phyloP scores from a whole-genome alignment of 35 echinoderm and acorn worm genomes.

The Patiria miniata region DNA sequence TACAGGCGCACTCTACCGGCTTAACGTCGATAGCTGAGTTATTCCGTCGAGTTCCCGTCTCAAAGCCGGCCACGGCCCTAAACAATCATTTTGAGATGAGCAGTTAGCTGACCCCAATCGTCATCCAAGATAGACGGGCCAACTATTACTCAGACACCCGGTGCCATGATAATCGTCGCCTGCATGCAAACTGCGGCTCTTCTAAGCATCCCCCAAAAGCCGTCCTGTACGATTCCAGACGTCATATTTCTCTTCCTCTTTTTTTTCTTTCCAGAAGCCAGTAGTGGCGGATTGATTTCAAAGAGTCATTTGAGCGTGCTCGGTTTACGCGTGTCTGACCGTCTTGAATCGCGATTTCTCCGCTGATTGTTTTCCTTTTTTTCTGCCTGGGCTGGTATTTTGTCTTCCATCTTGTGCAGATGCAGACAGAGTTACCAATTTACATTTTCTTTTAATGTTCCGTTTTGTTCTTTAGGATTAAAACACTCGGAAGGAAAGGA shows the following conservation, averaged over 20 bases:
- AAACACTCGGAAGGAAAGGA: background rate
- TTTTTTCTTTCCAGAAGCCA: background rate
- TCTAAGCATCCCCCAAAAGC: background rate
- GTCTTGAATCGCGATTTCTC: background rate
- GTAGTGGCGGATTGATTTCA: conserved; percentile 22
- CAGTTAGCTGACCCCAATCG: no score
- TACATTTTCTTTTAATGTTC: conserved; percentile 2
- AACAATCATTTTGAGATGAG: no score
- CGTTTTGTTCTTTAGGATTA: conserved; percentile 2
- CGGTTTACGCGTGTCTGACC: background rate
- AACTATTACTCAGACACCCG: background rate
- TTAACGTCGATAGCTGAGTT: no score
- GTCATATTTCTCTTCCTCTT: background rate
- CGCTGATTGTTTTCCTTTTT: conserved; percentile 4
- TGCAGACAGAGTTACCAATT: background rate
- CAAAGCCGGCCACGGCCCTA: no score
- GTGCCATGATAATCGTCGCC: conserved; percentile 1
- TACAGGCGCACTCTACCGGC: no score
- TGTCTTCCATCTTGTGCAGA: background rate
- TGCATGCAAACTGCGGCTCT: background rate
- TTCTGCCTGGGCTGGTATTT: background rate
- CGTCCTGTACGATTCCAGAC: background rate
- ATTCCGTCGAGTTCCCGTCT: no score
- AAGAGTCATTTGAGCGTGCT: background rate
- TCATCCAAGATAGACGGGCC: no score